phyloP scores from a whole-genome alignment of 2,797 vertebrate species.

The Anniella stebbinsi region DNA sequence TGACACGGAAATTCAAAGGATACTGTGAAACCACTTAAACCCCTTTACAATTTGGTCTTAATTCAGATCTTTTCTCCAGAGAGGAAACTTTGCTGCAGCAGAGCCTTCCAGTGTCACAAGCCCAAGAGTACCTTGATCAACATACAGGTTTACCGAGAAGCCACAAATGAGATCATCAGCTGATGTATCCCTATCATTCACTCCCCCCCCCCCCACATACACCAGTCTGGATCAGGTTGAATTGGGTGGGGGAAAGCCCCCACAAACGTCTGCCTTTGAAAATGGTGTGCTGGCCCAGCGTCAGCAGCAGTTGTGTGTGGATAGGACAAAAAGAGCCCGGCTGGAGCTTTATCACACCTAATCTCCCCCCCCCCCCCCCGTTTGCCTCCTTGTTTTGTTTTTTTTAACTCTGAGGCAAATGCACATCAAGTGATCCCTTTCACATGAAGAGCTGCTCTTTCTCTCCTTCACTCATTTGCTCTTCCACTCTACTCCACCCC shows the following conservation, averaged over 20 bases:
- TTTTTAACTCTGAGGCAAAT: no score
- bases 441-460: no score
- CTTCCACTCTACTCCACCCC: no score
- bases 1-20: not conserved
- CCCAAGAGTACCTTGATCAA: not conserved
- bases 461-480: no score
- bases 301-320: not conserved
- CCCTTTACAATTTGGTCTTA: not conserved
- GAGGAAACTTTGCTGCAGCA: not conserved
- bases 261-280: not conserved
- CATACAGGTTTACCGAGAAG: not conserved
- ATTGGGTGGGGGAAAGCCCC: not conserved
- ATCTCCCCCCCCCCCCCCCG: no score
- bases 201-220: not conserved
- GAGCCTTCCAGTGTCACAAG: not conserved
- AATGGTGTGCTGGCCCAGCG: not conserved
- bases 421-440: no score
- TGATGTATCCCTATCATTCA: not conserved
- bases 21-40: rapidly evolving
- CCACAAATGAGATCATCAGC: not conserved
- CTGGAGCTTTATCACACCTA: no score
- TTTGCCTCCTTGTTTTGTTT: no score
- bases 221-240: not conserved
- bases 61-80: not conserved
- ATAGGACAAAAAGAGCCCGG: no score